Percentiles rank a stretch among this genome's conserved stretches.
These are phyloP conservation scores for Arctocebus calabarensis DNA, from an alignment of 2,797 vertebrate species.

Conservation along the genomic window DNA sequence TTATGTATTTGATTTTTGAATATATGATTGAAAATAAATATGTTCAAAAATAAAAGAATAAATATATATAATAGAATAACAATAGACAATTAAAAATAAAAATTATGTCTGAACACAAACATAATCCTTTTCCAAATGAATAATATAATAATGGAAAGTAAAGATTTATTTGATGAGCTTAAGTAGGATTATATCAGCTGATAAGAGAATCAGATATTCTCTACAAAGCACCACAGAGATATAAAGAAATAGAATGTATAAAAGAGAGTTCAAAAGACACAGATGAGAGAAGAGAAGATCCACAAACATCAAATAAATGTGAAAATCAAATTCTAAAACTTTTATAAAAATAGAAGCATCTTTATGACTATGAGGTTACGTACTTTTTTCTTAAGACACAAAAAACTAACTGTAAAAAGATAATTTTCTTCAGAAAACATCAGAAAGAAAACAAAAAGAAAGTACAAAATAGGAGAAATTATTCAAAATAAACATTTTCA, in stretches of 20 bases:
- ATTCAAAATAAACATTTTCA: constrained; percentile 31
- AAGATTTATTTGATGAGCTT: not conserved
- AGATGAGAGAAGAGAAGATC: not conserved
- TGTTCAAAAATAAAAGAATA: not conserved
- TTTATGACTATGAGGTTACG: not conserved
- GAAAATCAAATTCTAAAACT: constrained; percentile 36
- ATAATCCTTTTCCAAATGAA: not conserved
- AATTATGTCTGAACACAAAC: not conserved
- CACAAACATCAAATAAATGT: constrained; percentile 15
- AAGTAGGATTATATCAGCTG: not conserved
- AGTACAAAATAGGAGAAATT: not conserved
- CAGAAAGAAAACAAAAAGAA: constrained; percentile 51
- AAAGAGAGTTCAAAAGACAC: not conserved
- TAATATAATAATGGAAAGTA: not conserved
- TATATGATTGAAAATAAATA: not conserved
- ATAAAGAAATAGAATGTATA: not conserved
- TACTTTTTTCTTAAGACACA: not conserved
- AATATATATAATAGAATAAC: not conserved
- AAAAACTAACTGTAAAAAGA: not conserved
- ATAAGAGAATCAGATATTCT: not conserved
- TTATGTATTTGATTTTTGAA: not conserved
- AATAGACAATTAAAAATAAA: not conserved
- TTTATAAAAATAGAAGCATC: not conserved
- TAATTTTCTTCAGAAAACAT: not conserved
- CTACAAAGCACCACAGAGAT: not conserved